phyloP scores from a whole-genome alignment of 2,888 invertebrate genomes.

The Tachina grossa region DNA sequence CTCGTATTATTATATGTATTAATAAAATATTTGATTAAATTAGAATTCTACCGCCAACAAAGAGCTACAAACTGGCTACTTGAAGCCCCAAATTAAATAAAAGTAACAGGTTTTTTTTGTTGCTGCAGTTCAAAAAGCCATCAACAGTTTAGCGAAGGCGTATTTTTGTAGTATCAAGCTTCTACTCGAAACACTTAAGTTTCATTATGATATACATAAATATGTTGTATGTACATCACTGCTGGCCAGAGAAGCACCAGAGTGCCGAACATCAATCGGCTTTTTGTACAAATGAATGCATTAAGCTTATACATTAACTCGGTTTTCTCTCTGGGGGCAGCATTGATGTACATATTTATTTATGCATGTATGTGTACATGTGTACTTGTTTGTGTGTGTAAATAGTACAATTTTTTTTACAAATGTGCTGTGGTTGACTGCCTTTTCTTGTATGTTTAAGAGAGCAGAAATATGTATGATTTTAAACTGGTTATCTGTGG shows the following conservation, averaged over 20 bases:
- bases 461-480: constrained; percentile 11
- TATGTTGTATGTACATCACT: neutral
- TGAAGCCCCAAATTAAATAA: constrained; percentile 26
- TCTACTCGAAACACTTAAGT: constrained; percentile 13
- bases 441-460: neutral
- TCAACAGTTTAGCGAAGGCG: constrained; percentile 41
- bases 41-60: constrained; percentile 21
- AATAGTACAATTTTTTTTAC: neutral
- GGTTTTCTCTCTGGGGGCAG: too few species aligned
- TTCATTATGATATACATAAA: constrained; percentile 16
- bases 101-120: constrained; percentile 49
- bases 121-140: neutral
- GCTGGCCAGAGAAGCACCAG: too few species aligned
- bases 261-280: too few species aligned
- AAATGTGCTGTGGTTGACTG: neutral
- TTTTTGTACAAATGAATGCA: too few species aligned
- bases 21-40: constrained; percentile 29
- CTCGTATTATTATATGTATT: constrained; percentile 4
- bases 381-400: neutral
- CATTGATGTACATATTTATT: too few species aligned
- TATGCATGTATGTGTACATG: neutral
- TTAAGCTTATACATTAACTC: too few species aligned
- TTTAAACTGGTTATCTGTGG: neutral
- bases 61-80: neutral
- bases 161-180: neutral